These are phyloP conservation scores for Pampusana beccarii DNA, from an alignment of 2,113 vertebrate genomes.

Conservation along the genomic window DNA sequence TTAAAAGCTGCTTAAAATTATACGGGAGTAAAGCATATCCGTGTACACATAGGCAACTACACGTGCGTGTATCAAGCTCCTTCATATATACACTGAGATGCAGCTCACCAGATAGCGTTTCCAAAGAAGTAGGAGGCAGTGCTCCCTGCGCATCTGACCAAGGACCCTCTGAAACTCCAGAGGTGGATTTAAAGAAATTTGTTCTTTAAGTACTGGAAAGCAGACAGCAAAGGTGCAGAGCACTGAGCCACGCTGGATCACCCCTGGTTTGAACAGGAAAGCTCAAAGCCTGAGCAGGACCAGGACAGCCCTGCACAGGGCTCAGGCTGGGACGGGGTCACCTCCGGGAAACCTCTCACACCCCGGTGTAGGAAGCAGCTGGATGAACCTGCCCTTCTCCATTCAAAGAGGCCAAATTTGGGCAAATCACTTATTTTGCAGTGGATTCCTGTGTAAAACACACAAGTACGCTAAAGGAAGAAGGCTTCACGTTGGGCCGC, in stretches of 20 bases:
- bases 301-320: not conserved
- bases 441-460: not conserved
- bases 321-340: not conserved
- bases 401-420: not conserved
- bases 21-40: not conserved
- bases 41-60: too few relatives aligned
- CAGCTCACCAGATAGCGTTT: not conserved
- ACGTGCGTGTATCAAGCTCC: accelerated
- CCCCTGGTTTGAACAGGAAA: not conserved
- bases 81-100: accelerated
- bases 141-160: accelerated
- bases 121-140: not conserved
- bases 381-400: not conserved
- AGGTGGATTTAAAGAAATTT: not conserved
- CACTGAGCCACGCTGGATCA: not conserved
- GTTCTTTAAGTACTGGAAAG: not conserved
- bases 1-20: too few relatives aligned
- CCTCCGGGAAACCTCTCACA: not conserved
- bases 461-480: not conserved
- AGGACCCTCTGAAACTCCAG: not conserved
- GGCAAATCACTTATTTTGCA: not conserved
- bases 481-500: not conserved
- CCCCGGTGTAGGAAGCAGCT: accelerated
- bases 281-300: not conserved
- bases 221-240: not conserved